Evolutionary conservation across 2,797 vertebrate genomes (phyloP), one percentile per base, ranked within the genome.

Genomic region (Alcedo atthis): DNA sequence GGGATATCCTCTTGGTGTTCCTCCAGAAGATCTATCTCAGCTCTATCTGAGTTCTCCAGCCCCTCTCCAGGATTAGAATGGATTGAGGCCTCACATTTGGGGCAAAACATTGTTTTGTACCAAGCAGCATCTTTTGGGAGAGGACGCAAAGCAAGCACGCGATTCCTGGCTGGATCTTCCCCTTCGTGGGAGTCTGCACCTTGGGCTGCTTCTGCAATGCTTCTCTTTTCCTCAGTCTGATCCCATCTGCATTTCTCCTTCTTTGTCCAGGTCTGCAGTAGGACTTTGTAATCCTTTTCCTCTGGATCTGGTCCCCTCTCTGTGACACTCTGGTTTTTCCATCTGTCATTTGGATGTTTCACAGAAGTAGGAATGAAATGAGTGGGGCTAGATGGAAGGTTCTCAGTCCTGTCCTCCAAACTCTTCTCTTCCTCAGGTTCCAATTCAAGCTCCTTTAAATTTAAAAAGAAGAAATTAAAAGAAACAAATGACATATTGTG

Each of bases 401-500:
- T 83, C 71, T 85, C 88, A 74, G 81, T 64, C 63, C 63, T 75
- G 37, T 96, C 93, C 51, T 93, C 96, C 18, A 80, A 91, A 55
- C 69, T 93, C 30, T 87, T 59, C 35, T 96, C 94, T 70, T 95
- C 87, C 76, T 96, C 97, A 68, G 32, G 58, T 13, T 91, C 91
- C 37, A 93, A 81, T 85, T 96, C 94, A 51, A 96, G 75, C 22
- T 97, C 98, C 98, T 98, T 96, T 78, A 78, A 91, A 95, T 92
- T 95, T 58, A 93, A 96, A 95, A 96, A 92, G 84, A 93, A 92
- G 37, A 88, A 82, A 69, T 81, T 75, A 85, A 87, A 81, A 92
- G 37, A 89, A 62, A 48, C 64, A 42, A 33, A 73, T 80, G 79
- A 66, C 66, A 81, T 51, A 88, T 75, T 85, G 80, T 69, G 55